Percentiles rank a stretch among this genome's conserved stretches.
These are phyloP conservation scores for Monoplex corrugatus DNA, from an alignment of 2,888 invertebrate species.

Conservation along the genomic window DNA sequence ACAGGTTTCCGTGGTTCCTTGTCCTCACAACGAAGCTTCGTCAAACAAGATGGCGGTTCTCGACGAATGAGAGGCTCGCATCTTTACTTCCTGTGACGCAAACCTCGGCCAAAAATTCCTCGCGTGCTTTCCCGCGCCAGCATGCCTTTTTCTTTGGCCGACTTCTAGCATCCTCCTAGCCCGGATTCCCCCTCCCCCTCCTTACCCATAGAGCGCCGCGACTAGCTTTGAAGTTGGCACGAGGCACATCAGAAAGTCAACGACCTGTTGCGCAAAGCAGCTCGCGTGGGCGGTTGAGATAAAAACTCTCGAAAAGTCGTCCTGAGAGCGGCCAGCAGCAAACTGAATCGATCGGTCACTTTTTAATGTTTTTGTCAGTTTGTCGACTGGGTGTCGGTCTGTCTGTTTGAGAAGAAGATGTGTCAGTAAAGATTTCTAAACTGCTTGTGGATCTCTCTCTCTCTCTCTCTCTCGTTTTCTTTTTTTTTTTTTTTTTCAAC, in stretches of 20 bases:
- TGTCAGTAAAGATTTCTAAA: too few species aligned
- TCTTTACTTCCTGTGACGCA: slow-evolving; percentile 63
- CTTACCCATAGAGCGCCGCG: not conserved
- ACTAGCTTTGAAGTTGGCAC: not conserved
- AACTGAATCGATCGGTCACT: not conserved
- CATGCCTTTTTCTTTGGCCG: slow-evolving; percentile 37
- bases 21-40: slow-evolving; percentile 35
- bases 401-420: not conserved
- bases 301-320: not conserved
- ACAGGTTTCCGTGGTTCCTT: slow-evolving; percentile 53
- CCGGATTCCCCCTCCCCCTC: slow-evolving; percentile 42
- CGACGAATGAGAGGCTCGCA: slow-evolving; percentile 57
- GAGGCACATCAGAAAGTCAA: not conserved
- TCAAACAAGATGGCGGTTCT: slow-evolving; percentile 66
- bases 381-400: too few species aligned
- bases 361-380: too few species aligned
- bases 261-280: slow-evolving; percentile 25
- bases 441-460: too few species aligned
- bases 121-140: slow-evolving; percentile 43
- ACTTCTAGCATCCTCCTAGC: not conserved
- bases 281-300: slow-evolving; percentile 26
- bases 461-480: too few species aligned
- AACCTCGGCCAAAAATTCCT: slow-evolving; percentile 50
- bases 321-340: too few species aligned
- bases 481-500: too few species aligned